phyloP scores from a whole-genome alignment of 2,797 vertebrate genomes.

The Mus spretus region DNA sequence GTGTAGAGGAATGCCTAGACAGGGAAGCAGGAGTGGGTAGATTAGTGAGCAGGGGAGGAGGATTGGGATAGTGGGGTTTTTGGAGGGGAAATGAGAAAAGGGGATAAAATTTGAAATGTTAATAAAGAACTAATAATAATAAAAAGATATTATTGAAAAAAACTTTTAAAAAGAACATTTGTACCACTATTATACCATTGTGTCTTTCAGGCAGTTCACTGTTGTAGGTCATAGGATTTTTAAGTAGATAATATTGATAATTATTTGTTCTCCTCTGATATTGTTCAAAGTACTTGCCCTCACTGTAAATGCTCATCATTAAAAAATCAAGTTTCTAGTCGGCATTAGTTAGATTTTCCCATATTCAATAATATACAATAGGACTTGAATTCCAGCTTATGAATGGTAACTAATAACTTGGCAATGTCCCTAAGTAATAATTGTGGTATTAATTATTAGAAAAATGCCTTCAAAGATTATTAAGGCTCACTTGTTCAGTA shows the following conservation, averaged over 20 bases:
- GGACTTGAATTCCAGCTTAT: background rate
- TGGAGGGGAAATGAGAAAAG: too few relatives aligned
- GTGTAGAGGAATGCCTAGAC: too few relatives aligned
- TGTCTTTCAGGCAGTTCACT: background rate
- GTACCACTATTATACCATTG: background rate
- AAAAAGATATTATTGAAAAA: too few relatives aligned
- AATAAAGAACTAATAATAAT: too few relatives aligned
- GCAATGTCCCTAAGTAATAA: background rate
- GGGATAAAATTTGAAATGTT: too few relatives aligned
- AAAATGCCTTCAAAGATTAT: background rate
- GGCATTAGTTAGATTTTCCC: fast-evolving
- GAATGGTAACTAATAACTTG: background rate
- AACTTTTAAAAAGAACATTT: too few relatives aligned
- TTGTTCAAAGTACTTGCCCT: background rate
- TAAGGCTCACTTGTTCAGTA: background rate
- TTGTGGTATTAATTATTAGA: background rate
- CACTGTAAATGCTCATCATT: background rate
- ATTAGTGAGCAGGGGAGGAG: too few relatives aligned
- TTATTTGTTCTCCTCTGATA: background rate
- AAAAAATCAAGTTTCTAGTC: background rate
- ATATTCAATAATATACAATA: background rate
- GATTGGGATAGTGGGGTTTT: too few relatives aligned
- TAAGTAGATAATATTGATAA: background rate
- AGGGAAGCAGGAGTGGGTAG: too few relatives aligned
- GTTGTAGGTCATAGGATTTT: background rate